Base-by-base conservation (phyloP, 1,140 invertebrate genomes). In the Glossosoma conforme region DNA sequence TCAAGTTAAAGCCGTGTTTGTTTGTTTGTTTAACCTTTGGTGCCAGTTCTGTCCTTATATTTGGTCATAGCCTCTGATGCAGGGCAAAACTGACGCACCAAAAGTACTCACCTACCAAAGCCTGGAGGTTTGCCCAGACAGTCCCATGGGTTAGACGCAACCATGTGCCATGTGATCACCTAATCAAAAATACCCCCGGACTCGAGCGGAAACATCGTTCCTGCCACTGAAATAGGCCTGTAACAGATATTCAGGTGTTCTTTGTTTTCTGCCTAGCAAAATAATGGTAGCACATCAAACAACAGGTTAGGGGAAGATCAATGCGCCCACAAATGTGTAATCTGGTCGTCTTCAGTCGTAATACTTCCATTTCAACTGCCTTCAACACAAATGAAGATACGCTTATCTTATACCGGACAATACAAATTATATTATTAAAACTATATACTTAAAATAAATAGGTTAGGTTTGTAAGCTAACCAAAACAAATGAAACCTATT, bases 221-320 rank as follows among this genome's bases (percentile, higher is more conserved):
- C 51, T 46, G 52, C 69, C 47, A 47, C 52, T 58, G 56, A 51
- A 54, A 72, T 50, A 63, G 66, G 71, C 75, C 81, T 83, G 79
- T 77, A 83, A 83, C 80, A 83, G 80, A 81, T 77, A 78, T 79
- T 82, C 81, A 82, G 78, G 79, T 79, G 71, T 58, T 50, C 50
- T 58, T 46, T 50, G 40, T 56, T 21, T 38, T 36, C 50, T 45
- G 41, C 51, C 41, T 8, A n/a, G n/a, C n/a, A n/a, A n/a, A n/a
- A n/a, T n/a, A n/a, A n/a, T n/a, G n/a, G n/a, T n/a, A n/a, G n/a
- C n/a, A n/a, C n/a, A n/a, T n/a, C n/a, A n/a, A n/a, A n/a, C n/a
- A n/a, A n/a, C n/a, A n/a, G n/a, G n/a, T n/a, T n/a, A n/a, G n/a
- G n/a, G n/a, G n/a, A n/a, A n/a, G n/a, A n/a, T n/a, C n/a, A n/a